Base-by-base conservation (phyloP, 2,888 invertebrate genomes). In the Heteropelma amictum region DNA sequence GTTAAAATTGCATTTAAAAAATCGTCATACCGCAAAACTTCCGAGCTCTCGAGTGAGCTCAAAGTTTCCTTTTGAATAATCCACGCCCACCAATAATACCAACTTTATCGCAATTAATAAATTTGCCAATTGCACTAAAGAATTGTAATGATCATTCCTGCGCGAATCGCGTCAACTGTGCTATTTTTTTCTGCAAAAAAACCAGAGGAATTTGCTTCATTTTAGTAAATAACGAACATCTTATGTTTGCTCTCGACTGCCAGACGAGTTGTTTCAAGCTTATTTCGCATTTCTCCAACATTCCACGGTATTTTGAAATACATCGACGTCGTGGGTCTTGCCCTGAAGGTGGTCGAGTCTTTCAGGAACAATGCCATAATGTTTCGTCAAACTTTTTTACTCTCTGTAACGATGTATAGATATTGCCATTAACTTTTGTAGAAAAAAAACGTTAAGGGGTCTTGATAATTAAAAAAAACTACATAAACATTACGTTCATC, bases 261-360 rank as follows among this genome's bases (percentile, higher is more conserved):
- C 69, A 56, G 63, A 69, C 45, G 45, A 61, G 42, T 53, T 61
- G 1, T 12, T 35, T 23, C 35, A 21, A 26, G 5, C 30, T 58
- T 21, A 28, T 14, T 49, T 42, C 7, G 1, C 4, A 33, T 21
- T 14, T 51, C 12, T 12, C 17, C 35, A 12, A 7, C 8, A n/a
- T 67, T n/a, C 33, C 47, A 45, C 56, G 42, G 47, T 67, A 17
- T 56, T 30, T 72, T 72, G 79, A 80, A 80, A 80, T 80, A 80
- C 80, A 80, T 80, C 79, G 79, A 77, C 80, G 77, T 45, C 71
- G 63, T 45, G 47, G 58, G 53, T 65, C 60, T 71, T 72, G 63
- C 70, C 67, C 64, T 70, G 54, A 70, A 47, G 70, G 64, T 74
- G 65, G 74, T 74, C 74, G 74, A 74, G 65, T 74, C 74, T 74